phyloP scores from a whole-genome alignment of 2,888 invertebrate genomes.

The Agrilus biguttatus region DNA sequence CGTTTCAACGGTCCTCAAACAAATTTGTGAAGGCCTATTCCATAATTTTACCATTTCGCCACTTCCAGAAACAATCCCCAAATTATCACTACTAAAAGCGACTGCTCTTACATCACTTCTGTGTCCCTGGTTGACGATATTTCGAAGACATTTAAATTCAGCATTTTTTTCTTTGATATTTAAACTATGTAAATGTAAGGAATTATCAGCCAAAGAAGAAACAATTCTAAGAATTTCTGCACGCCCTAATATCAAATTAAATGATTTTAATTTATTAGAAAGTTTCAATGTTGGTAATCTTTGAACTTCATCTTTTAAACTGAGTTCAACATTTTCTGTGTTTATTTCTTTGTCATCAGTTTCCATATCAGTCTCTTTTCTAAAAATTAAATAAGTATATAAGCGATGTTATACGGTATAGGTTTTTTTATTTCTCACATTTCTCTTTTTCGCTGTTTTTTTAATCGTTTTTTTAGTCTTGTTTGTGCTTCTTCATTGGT shows the following conservation, averaged over 20 bases:
- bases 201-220: conserved; percentile 56
- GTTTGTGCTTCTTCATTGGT: conserved; percentile 57
- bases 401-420: not conserved
- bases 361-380: conserved; percentile 15
- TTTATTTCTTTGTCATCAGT: conserved; percentile 19
- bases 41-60: conserved; percentile 84
- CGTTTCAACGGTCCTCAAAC: conserved; percentile 43
- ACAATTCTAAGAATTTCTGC: conserved; percentile 56
- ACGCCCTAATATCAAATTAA: conserved; percentile 54
- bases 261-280: conserved; percentile 53
- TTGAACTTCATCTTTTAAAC: conserved; percentile 59
- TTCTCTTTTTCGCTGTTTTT: conserved; percentile 53
- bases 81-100: conserved; percentile 80
- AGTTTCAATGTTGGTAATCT: conserved; percentile 51
- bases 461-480: conserved; percentile 60
- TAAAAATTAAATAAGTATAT: conserved; percentile 7
- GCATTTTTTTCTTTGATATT: conserved; percentile 33
- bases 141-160: conserved; percentile 46
- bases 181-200: conserved; percentile 53
- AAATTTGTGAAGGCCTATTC: conserved; percentile 62
- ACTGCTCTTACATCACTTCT: conserved; percentile 78
- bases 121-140: conserved; percentile 66
- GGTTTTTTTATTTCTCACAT: conserved; percentile 24
- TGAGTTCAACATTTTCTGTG: conserved; percentile 25
- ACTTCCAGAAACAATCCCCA: conserved; percentile 75